Evolutionary conservation across 2,888 invertebrate species (phyloP).

Genomic region (Allacma fusca): DNA sequence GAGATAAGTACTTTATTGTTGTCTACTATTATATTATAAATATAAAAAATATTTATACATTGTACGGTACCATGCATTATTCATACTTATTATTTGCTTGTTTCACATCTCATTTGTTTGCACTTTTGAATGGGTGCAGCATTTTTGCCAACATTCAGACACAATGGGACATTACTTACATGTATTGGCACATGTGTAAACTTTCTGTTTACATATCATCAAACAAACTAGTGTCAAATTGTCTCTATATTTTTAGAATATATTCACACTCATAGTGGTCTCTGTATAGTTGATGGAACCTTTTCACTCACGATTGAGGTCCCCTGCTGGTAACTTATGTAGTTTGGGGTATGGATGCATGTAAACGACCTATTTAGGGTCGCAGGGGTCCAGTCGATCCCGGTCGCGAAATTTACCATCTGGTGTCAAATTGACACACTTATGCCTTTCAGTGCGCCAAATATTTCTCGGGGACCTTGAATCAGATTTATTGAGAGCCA

Average conservation of each 20-base stretch:
- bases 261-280: slow-evolving; percentile 3
- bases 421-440: neutral
- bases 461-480: neutral
- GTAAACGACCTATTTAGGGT: neutral
- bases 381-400: neutral
- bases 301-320: neutral
- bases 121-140: too few species aligned
- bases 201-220: slow-evolving; percentile 17
- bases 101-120: too few species aligned
- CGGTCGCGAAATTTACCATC: neutral
- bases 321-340: neutral
- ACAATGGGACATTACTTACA: too few species aligned
- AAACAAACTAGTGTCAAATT: slow-evolving; percentile 16
- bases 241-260: neutral
- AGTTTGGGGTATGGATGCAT: slow-evolving; percentile 31
- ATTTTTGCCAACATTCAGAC: too few species aligned
- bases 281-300: slow-evolving; percentile 3
- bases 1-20: too few species aligned
- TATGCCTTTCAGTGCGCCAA: neutral
- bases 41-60: too few species aligned
- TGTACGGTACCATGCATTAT: too few species aligned
- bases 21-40: too few species aligned
- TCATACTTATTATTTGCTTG: too few species aligned
- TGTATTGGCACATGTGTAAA: too few species aligned
- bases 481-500: too few species aligned